Evolutionary conservation across 2,797 vertebrate genomes (phyloP).

Genomic region (Epinephelus malabaricus): DNA sequence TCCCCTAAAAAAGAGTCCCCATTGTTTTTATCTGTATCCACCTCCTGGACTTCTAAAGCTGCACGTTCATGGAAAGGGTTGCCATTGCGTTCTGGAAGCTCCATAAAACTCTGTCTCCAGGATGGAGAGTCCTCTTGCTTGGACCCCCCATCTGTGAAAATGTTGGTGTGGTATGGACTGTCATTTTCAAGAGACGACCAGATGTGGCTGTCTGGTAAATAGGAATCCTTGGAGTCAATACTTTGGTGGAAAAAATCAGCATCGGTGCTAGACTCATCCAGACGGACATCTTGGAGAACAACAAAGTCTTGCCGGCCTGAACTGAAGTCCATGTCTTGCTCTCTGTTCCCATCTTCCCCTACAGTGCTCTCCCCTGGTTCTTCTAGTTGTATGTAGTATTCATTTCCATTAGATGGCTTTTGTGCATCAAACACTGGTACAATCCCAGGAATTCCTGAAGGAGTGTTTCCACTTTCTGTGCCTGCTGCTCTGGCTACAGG

Average conservation of each 20-base stretch:
- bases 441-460: slow-evolving; percentile 87
- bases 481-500: slow-evolving; percentile 76
- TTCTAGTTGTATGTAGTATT: slow-evolving; percentile 97
- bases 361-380: slow-evolving; percentile 89
- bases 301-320: slow-evolving; percentile 83
- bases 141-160: slow-evolving; percentile 87
- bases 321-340: slow-evolving; percentile 69
- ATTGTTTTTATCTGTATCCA: slow-evolving; percentile 62
- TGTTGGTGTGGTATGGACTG: slow-evolving; percentile 90
- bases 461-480: slow-evolving; percentile 76
- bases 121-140: slow-evolving; percentile 85
- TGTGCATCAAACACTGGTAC: slow-evolving; percentile 95
- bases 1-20: slow-evolving; percentile 80
- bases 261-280: slow-evolving; percentile 93
- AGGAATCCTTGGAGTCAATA: slow-evolving; percentile 90
- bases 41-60: slow-evolving; percentile 53
- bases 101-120: slow-evolving; percentile 85
- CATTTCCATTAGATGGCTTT: slow-evolving; percentile 91
- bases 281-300: slow-evolving; percentile 88
- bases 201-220: slow-evolving; percentile 87
- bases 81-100: slow-evolving; percentile 87
- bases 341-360: slow-evolving; percentile 82
- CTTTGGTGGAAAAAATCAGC: slow-evolving; percentile 92
- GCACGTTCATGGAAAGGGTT: slow-evolving; percentile 72
- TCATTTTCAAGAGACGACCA: slow-evolving; percentile 87